Conservation (phyloP, 1,140 invertebrate genomes). For the Pollicipes pollicipes region DNA sequence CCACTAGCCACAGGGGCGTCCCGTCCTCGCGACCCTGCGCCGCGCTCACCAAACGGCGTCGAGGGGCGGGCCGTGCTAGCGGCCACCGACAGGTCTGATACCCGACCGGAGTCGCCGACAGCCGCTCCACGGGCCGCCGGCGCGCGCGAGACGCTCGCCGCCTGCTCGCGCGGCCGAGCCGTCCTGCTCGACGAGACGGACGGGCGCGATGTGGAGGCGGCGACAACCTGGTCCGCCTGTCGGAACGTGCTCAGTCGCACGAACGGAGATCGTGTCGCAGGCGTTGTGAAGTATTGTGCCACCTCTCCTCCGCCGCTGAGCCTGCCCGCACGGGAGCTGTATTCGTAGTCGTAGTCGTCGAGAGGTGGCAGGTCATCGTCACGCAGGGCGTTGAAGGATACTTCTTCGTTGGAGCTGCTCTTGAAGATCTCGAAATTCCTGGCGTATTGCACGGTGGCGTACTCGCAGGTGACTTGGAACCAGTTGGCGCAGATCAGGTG, state of each 20-base stretch:
- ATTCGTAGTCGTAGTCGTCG: background rate
- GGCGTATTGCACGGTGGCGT: constrained; percentile 55
- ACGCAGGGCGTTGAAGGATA: background rate
- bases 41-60: too few species aligned
- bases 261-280: too few species aligned
- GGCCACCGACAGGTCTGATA: background rate
- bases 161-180: too few species aligned
- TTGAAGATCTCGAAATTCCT: constrained; percentile 31
- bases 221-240: too few species aligned
- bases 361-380: background rate
- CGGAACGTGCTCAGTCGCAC: too few species aligned
- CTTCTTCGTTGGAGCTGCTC: background rate
- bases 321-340: background rate
- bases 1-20: too few species aligned
- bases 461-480: constrained; percentile 69
- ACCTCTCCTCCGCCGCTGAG: too few species aligned
- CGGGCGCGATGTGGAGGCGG: too few species aligned
- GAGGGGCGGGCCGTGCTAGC: background rate
- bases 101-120: background rate
- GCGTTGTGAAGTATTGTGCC: too few species aligned
- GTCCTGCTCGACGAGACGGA: too few species aligned
- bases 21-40: background rate
- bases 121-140: too few species aligned
- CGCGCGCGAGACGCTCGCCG: too few species aligned
- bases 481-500: constrained; percentile 78